Evolutionary conservation across 1,140 invertebrate species (phyloP).

Genomic region (Polypedilum pembai): DNA sequence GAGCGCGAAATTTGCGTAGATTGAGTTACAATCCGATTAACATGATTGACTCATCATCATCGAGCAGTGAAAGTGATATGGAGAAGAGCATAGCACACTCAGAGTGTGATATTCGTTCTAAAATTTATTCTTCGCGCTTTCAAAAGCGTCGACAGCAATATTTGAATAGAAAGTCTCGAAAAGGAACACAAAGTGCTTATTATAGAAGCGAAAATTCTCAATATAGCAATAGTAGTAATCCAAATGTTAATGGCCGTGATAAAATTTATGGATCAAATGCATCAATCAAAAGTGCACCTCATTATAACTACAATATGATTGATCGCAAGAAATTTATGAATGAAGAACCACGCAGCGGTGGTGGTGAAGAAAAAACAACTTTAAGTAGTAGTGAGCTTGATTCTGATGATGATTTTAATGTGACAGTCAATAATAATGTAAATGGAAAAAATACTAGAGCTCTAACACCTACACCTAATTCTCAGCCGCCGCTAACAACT

Average conservation of each 20-base stretch:
- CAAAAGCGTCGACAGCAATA: slow-evolving; percentile 34
- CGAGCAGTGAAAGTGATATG: slow-evolving; percentile 37
- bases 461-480: neutral
- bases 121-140: slow-evolving; percentile 34
- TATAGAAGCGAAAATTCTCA: neutral
- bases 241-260: slow-evolving; percentile 37
- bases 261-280: slow-evolving; percentile 44
- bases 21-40: slow-evolving; percentile 50
- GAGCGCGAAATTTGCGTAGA: slow-evolving; percentile 46
- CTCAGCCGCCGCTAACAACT: neutral
- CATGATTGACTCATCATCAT: slow-evolving; percentile 43
- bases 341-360: neutral
- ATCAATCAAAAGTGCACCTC: slow-evolving; percentile 45
- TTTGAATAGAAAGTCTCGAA: slow-evolving; percentile 35
- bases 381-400: slow-evolving; percentile 14
- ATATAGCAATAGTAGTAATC: slow-evolving; percentile 30
- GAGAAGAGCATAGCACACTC: slow-evolving; percentile 43
- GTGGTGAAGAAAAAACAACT: neutral
- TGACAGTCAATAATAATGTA: neutral
- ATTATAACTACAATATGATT: slow-evolving; percentile 38
- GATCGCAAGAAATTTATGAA: slow-evolving; percentile 23
- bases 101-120: slow-evolving; percentile 43
- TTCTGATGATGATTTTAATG: slow-evolving; percentile 8
- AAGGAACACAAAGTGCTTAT: neutral
- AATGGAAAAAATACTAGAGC: neutral